phyloP scores from a whole-genome alignment of 2,797 vertebrate genomes.

The Pseudocheirus occidentalis region DNA sequence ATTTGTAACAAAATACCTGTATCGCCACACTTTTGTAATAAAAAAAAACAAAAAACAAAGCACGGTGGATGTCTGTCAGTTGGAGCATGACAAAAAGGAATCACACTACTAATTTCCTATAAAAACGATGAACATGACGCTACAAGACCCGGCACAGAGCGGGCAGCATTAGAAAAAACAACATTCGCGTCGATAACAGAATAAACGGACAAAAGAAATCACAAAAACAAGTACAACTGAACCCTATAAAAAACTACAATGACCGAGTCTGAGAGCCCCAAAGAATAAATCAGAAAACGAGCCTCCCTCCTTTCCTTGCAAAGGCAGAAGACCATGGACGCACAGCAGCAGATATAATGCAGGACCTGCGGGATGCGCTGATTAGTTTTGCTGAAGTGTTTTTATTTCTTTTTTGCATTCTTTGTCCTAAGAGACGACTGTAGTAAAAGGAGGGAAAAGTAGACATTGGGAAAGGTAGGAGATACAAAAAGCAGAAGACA shows the following conservation, averaged over 20 bases:
- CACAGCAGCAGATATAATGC: background rate
- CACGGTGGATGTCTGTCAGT: background rate
- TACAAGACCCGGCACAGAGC: background rate
- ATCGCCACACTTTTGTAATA: background rate
- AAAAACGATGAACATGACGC: background rate
- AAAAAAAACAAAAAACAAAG: background rate
- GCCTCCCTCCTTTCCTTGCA: background rate
- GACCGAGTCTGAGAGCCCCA: background rate
- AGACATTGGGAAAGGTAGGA: background rate
- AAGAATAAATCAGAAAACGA: background rate
- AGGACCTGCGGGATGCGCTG: background rate
- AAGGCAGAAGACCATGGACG: background rate
- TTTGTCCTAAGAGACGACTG: background rate
- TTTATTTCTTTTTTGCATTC: background rate
- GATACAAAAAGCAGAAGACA: background rate
- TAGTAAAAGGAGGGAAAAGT: background rate
- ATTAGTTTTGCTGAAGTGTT: background rate
- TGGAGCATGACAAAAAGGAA: background rate
- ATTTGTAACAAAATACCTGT: background rate
- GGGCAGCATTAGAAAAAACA: background rate
- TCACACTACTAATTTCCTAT: background rate
- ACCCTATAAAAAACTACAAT: background rate
- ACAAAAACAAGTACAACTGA: background rate
- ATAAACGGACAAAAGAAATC: background rate
- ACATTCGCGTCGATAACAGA: background rate